Conservation (phyloP, 2,888 invertebrate species). For the Caenorhabditis sp. region DNA sequence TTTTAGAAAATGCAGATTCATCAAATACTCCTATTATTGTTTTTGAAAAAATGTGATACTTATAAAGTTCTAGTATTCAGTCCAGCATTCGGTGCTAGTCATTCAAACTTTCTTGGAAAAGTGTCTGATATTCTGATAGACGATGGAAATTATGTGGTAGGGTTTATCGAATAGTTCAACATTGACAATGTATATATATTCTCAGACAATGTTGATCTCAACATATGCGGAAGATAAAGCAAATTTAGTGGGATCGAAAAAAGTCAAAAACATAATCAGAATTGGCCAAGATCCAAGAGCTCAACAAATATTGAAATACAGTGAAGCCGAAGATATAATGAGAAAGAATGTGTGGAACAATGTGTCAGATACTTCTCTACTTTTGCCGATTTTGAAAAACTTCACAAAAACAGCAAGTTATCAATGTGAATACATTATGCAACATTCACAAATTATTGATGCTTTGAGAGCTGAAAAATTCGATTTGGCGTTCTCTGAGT, state of each 20-base stretch:
- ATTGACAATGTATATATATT: background rate
- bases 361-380: conserved; percentile 7
- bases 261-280: conserved; percentile 23
- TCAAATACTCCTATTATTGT: background rate
- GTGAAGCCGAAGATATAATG: conserved; percentile 9
- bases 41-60: background rate
- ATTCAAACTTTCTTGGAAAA: conserved; percentile 42
- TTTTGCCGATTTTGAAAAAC: conserved; percentile 8
- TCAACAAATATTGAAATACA: background rate
- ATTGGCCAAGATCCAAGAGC: conserved; percentile 17
- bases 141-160: conserved; percentile 44
- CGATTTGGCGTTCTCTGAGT: conserved; percentile 30
- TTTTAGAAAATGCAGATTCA: no score
- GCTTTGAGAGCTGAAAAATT: conserved; percentile 18
- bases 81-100: conserved; percentile 42
- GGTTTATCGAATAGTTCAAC: background rate
- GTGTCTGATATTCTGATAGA: conserved; percentile 40
- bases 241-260: conserved; percentile 31
- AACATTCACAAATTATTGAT: conserved; percentile 10
- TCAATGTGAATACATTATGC: conserved; percentile 9
- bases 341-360: conserved; percentile 21
- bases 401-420: background rate
- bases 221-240: conserved; percentile 13
- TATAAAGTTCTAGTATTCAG: conserved; percentile 44
- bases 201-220: conserved; percentile 35